Percentiles rank a stretch among this genome's conserved stretches.
Evolutionary conservation across 2,888 invertebrate species (phyloP).

Genomic region (Linnaemya tessellans): DNA sequence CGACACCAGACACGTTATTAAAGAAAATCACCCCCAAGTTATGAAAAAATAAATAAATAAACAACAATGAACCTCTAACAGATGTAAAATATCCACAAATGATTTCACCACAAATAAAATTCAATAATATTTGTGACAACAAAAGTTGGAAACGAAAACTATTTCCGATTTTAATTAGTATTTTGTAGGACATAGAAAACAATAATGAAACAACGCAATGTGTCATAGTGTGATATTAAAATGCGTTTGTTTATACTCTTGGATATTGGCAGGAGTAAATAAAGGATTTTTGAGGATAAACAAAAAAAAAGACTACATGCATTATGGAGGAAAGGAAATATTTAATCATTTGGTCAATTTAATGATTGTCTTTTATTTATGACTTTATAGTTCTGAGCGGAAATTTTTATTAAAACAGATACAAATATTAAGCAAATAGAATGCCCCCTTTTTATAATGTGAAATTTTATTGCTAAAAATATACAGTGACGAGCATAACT

Average conservation of each 20-base stretch:
- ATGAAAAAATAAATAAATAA: neutral
- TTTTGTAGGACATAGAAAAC: constrained; percentile 45
- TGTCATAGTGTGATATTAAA: neutral
- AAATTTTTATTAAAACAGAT: constrained; percentile 33
- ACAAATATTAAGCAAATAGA: neutral
- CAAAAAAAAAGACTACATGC: neutral
- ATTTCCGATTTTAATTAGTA: constrained; percentile 70
- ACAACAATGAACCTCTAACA: constrained; percentile 47
- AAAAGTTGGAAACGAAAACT: constrained; percentile 25
- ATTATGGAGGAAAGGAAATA: constrained; percentile 27
- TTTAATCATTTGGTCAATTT: constrained; percentile 68
- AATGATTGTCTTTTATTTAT: constrained; percentile 43
- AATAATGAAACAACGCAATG: constrained; percentile 36
- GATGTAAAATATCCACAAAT: constrained; percentile 63
- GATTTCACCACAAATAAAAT: constrained; percentile 65
- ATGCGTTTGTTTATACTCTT: neutral
- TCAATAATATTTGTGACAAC: constrained; percentile 50
- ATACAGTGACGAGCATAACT: constrained; percentile 8
- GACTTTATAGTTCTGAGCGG: constrained; percentile 48
- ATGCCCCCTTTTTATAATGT: constrained; percentile 19
- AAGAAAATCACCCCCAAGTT: constrained; percentile 31
- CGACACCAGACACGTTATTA: constrained; percentile 5
- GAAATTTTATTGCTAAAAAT: neutral
- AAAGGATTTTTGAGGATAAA: constrained; percentile 3
- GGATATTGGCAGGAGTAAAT: neutral